Conservation (phyloP, 2,113 vertebrate genomes). For the Rhombomys opimus region DNA sequence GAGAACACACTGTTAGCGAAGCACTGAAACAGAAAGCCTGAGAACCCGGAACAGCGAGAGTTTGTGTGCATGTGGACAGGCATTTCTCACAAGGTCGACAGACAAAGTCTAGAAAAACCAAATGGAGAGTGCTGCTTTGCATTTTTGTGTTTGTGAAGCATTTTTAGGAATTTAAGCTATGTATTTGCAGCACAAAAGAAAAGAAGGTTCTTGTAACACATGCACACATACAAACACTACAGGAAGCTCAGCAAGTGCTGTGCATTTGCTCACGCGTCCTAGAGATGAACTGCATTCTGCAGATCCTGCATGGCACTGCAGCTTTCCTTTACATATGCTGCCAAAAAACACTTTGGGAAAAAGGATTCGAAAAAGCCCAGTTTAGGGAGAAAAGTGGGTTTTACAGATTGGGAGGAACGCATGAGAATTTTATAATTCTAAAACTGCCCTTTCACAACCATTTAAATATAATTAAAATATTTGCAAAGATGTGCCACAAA, state of each 20-base stretch:
- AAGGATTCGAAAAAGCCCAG: neutral
- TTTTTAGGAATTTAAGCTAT: neutral
- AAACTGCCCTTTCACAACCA: conserved; percentile 13
- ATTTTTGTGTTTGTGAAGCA: neutral
- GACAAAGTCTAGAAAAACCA: neutral
- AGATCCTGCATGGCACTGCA: neutral
- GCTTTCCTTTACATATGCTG: neutral
- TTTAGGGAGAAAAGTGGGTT: neutral
- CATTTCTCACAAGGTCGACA: neutral
- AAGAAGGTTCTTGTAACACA: neutral
- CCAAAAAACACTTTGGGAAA: neutral
- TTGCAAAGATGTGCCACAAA: conserved; percentile 39
- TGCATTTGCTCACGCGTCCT: neutral
- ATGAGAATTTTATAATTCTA: conserved; percentile 7
- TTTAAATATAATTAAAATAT: conserved; percentile 61
- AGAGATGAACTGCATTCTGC: neutral
- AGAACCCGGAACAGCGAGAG: neutral
- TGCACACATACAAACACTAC: neutral
- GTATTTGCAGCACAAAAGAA: neutral
- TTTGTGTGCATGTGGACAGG: neutral
- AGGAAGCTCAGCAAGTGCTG: neutral
- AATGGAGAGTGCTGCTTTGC: neutral
- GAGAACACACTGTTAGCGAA: neutral
- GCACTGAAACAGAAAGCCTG: neutral
- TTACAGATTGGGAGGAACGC: conserved; percentile 26